A percentile compares a stretch with the other conserved stretches of the same genome.
These are phyloP conservation scores for Solea senegalensis DNA, from an alignment of 2,113 vertebrate genomes.

Conservation along the genomic window DNA sequence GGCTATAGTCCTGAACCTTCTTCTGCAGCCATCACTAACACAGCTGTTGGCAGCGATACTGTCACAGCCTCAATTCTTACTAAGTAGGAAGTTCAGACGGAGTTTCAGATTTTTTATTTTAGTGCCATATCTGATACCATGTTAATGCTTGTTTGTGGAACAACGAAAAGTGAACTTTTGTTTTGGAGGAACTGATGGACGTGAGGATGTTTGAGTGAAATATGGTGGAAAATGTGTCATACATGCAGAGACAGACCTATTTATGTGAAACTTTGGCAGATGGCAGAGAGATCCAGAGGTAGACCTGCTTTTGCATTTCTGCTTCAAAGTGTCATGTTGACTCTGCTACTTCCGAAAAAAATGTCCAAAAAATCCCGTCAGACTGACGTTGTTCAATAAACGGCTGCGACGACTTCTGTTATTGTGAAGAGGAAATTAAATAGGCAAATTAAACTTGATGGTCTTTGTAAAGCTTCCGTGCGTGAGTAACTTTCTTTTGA, in stretches of 20 bases:
- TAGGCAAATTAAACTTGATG: background rate
- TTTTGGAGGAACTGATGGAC: background rate
- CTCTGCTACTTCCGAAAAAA: slow-evolving; percentile 6
- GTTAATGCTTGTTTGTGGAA: background rate
- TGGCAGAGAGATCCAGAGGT: no score
- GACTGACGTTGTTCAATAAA: background rate
- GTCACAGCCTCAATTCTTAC: background rate
- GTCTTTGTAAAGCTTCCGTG: no score
- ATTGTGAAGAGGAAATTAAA: no score
- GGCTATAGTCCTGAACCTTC: background rate
- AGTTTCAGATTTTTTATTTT: background rate
- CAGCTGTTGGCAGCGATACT: background rate
- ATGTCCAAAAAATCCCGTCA: background rate
- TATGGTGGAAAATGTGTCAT: no score
- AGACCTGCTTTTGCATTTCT: no score
- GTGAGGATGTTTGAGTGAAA: no score
- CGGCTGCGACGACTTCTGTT: background rate
- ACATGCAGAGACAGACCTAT: no score
- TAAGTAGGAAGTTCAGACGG: background rate
- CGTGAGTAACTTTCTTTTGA: background rate
- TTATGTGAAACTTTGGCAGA: no score
- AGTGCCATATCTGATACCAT: background rate
- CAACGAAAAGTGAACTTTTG: no score
- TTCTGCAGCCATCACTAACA: background rate
- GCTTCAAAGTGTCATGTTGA: no score